Percentiles rank a stretch among this genome's conserved stretches.
phyloP scores from a whole-genome alignment of 2,113 vertebrate species.

The Lepisosteus oculatus region DNA sequence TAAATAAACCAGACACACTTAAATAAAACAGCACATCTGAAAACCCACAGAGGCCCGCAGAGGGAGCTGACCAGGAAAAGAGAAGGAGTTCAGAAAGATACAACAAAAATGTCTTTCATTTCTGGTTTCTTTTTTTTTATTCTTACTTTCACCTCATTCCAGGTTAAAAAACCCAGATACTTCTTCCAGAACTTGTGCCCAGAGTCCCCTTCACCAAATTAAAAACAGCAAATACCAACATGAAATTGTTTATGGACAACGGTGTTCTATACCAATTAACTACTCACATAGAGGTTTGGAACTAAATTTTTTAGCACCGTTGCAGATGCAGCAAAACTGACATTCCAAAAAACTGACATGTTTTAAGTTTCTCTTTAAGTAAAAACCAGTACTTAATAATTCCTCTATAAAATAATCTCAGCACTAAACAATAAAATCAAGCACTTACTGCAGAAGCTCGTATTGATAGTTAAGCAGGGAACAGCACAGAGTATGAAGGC shows the following conservation, averaged over 20 bases:
- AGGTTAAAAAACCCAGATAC: neutral
- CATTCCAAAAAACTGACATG: slow-evolving; percentile 56
- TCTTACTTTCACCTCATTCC: neutral
- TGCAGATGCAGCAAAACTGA: slow-evolving; percentile 38
- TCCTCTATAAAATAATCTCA: slow-evolving; percentile 27
- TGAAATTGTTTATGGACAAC: neutral
- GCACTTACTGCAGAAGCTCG: slow-evolving; percentile 49
- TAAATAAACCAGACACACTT: too few species aligned
- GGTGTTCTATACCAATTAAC: slow-evolving; percentile 27
- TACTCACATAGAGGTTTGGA: slow-evolving; percentile 36
- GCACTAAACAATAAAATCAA: slow-evolving; percentile 45
- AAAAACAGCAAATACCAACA: slow-evolving; percentile 2
- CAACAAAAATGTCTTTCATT: neutral
- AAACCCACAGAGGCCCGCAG: too few species aligned
- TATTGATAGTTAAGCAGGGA: slow-evolving; percentile 32
- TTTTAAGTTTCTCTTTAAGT: slow-evolving; percentile 48
- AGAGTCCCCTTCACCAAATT: neutral
- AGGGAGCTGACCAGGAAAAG: too few species aligned
- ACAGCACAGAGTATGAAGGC: slow-evolving; percentile 34
- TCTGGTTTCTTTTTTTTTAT: neutral
- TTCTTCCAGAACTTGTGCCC: too few species aligned
- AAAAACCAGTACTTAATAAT: slow-evolving; percentile 52
- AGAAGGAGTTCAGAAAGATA: neutral
- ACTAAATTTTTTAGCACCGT: slow-evolving; percentile 49
- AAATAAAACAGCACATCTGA: too few species aligned